phyloP scores from a whole-genome alignment of 2,113 vertebrate species.

The Eubucco bourcierii region DNA sequence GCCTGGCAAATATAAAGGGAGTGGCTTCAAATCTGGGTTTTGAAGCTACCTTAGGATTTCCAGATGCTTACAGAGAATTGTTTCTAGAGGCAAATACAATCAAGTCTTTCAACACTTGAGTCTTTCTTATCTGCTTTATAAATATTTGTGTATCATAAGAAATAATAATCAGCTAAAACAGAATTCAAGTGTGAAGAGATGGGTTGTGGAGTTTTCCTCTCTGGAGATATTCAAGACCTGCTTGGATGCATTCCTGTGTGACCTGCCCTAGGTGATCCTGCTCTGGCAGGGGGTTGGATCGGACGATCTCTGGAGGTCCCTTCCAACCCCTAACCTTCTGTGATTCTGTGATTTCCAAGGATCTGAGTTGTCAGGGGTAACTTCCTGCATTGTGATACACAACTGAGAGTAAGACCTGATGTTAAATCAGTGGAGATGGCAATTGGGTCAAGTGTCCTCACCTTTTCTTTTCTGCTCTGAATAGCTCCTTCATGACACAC shows the following conservation, averaged over 20 bases:
- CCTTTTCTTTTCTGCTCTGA: not conserved
- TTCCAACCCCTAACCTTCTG: too few relatives aligned
- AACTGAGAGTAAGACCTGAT: rapidly evolving
- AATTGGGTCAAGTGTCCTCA: not conserved
- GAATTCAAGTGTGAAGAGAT: not conserved
- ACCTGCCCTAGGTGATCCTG: too few relatives aligned
- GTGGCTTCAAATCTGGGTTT: not conserved
- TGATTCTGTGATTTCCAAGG: not conserved
- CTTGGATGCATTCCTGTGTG: too few relatives aligned
- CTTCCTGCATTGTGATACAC: not conserved
- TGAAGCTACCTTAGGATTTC: not conserved
- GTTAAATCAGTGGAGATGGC: not conserved
- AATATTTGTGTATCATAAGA: not conserved
- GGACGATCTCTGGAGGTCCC: too few relatives aligned
- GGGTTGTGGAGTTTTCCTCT: not conserved
- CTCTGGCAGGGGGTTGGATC: too few relatives aligned
- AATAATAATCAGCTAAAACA: not conserved
- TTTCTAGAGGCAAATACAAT: not conserved
- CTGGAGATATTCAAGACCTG: too few relatives aligned
- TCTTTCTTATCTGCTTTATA: not conserved
- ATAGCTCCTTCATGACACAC: not conserved
- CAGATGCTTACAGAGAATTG: not conserved
- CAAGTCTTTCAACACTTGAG: not conserved
- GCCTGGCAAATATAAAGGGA: not conserved
- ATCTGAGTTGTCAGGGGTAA: not conserved